A percentile compares a stretch with the other conserved stretches of the same genome.
Conservation (phyloP, 1,140 invertebrate genomes). For the Sesamia nonagrioides region DNA sequence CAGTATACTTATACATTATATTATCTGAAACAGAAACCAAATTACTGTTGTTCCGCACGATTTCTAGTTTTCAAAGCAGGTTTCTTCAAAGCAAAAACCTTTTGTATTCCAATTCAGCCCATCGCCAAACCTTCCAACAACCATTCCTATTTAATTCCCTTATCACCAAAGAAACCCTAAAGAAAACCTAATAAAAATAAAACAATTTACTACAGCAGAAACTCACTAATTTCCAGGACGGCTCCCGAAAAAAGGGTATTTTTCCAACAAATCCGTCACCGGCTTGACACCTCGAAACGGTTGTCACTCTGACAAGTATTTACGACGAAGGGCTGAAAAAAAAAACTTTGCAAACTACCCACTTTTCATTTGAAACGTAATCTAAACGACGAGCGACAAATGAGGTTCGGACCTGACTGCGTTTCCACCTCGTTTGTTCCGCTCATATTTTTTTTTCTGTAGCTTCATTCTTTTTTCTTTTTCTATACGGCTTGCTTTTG, state of each 20-base stretch:
- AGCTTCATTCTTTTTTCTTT: constrained; percentile 54
- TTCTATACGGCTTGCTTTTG: constrained; percentile 4
- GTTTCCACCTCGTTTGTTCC: constrained; percentile 53
- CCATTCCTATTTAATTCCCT: background rate
- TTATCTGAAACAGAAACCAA: no score
- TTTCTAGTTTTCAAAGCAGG: no score
- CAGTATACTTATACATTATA: no score
- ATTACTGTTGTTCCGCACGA: no score
- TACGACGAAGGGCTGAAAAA: constrained; percentile 64
- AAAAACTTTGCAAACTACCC: constrained; percentile 79
- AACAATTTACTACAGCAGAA: constrained; percentile 1
- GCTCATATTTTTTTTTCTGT: constrained; percentile 59
- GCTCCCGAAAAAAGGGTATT: constrained; percentile 21
- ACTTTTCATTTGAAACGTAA: constrained; percentile 81
- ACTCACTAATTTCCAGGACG: constrained; percentile 28
- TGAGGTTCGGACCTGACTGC: constrained; percentile 78
- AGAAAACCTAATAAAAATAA: constrained; percentile 14
- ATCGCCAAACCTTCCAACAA: no score
- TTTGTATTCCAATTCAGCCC: no score
- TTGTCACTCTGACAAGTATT: constrained; percentile 71
- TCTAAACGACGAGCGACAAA: constrained; percentile 76
- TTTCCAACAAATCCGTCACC: constrained; percentile 75
- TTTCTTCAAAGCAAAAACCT: no score
- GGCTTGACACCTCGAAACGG: constrained; percentile 63
- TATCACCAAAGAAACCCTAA: background rate